Evolutionary conservation across 2,888 invertebrate genomes (phyloP).

Genomic region (Sepiola atlantica): DNA sequence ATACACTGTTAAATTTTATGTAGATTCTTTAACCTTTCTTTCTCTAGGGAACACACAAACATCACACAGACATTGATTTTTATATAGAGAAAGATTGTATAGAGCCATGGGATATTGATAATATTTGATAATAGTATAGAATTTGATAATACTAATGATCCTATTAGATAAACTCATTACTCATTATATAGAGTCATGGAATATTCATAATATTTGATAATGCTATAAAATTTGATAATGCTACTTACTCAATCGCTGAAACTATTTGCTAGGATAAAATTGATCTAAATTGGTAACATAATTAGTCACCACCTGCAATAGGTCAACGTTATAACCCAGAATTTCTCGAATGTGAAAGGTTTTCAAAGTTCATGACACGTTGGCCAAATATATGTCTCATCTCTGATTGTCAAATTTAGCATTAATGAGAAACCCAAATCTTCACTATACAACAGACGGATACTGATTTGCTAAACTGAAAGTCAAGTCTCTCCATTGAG

Average conservation of each 20-base stretch:
- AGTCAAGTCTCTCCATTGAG: neutral
- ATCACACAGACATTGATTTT: too few species aligned
- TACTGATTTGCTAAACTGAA: neutral
- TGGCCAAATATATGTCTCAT: neutral
- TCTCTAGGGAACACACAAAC: too few species aligned
- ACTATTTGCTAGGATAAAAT: neutral
- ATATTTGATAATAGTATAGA: neutral
- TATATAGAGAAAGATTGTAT: too few species aligned
- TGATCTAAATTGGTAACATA: neutral
- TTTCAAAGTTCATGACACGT: neutral
- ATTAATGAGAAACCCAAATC: neutral
- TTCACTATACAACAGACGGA: neutral
- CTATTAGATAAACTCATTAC: neutral
- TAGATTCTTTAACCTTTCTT: too few species aligned
- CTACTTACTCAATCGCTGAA: neutral
- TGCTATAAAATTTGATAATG: neutral
- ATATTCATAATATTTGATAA: neutral
- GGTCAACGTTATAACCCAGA: neutral
- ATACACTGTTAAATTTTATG: too few species aligned
- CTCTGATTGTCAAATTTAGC: neutral
- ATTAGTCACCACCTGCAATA: neutral
- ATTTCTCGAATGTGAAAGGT: neutral
- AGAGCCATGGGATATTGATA: neutral
- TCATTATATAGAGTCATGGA: neutral
- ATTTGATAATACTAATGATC: neutral